phyloP scores from a whole-genome alignment of 2,888 invertebrate genomes.

The Cyrtodaria siliqua region DNA sequence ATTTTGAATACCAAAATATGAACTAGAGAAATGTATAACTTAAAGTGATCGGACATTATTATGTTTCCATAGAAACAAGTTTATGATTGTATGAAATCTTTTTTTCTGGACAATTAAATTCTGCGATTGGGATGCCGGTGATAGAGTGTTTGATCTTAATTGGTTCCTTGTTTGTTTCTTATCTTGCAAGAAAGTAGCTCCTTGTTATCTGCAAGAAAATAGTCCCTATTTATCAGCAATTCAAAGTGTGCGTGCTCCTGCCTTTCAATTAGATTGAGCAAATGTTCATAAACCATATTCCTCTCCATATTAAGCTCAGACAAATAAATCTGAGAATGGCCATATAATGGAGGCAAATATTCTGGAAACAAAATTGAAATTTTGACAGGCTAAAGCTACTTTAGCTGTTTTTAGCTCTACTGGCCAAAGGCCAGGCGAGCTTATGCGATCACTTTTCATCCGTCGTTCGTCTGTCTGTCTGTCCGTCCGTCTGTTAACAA shows the following conservation, averaged over 20 bases:
- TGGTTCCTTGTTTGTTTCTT: slow-evolving; percentile 36
- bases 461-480: no score
- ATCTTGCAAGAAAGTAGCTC: slow-evolving; percentile 45
- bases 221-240: slow-evolving; percentile 18
- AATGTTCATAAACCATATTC: slow-evolving; percentile 4
- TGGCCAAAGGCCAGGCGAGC: no score
- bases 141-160: slow-evolving; percentile 47
- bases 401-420: no score
- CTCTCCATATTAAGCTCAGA: not conserved
- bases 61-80: slow-evolving; percentile 51
- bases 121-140: slow-evolving; percentile 28
- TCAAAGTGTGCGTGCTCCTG: not conserved
- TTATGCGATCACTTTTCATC: no score
- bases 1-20: no score
- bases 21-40: no score
- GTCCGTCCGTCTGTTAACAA: no score
- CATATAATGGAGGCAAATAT: no score
- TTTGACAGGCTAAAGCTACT: no score
- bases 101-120: slow-evolving; percentile 59
- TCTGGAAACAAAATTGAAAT: no score
- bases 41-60: slow-evolving; percentile 1
- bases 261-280: not conserved
- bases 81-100: slow-evolving; percentile 41
- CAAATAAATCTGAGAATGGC: not conserved
- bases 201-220: slow-evolving; percentile 31